These are phyloP conservation scores for Egretta garzetta DNA, from an alignment of 2,113 vertebrate genomes.

Conservation along the genomic window DNA sequence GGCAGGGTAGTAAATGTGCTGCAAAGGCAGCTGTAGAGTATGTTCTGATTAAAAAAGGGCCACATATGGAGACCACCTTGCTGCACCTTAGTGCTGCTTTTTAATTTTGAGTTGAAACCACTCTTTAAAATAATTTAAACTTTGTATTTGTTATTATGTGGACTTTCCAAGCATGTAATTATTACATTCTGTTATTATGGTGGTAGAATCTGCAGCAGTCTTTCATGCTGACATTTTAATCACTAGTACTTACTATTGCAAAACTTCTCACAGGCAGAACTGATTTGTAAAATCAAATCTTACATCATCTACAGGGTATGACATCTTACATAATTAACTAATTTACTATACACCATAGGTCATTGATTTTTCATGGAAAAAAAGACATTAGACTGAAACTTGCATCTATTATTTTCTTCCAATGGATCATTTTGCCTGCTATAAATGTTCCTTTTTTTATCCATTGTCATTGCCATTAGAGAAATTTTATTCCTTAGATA, in stretches of 20 bases:
- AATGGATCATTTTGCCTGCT: not conserved
- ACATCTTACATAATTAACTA: conserved; percentile 68
- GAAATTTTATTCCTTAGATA: not conserved
- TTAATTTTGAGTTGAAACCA: conserved; percentile 13
- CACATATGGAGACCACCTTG: not conserved
- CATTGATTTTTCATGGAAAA: conserved; percentile 62
- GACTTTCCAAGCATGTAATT: conserved; percentile 45
- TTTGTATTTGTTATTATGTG: conserved; percentile 31
- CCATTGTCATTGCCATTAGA: not conserved
- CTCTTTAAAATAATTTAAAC: not conserved
- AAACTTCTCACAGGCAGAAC: conserved; percentile 59
- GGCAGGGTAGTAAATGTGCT: not conserved
- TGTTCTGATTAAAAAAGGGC: not conserved
- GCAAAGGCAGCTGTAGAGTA: not conserved
- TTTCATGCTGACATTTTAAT: conserved; percentile 74
- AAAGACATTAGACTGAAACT: conserved; percentile 26
- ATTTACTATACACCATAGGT: conserved; percentile 58
- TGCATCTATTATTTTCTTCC: conserved; percentile 47
- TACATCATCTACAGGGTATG: conserved; percentile 26
- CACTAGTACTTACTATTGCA: conserved; percentile 43
- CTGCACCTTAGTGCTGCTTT: not conserved
- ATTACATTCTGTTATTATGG: conserved; percentile 38
- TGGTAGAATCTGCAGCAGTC: conserved; percentile 15
- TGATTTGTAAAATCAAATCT: conserved; percentile 69
- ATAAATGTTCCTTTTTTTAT: not conserved